Evolutionary conservation across 2,797 vertebrate genomes (phyloP), one percentile per base, ranked within the genome.

Genomic region (Xiphophorus birchmanni): DNA sequence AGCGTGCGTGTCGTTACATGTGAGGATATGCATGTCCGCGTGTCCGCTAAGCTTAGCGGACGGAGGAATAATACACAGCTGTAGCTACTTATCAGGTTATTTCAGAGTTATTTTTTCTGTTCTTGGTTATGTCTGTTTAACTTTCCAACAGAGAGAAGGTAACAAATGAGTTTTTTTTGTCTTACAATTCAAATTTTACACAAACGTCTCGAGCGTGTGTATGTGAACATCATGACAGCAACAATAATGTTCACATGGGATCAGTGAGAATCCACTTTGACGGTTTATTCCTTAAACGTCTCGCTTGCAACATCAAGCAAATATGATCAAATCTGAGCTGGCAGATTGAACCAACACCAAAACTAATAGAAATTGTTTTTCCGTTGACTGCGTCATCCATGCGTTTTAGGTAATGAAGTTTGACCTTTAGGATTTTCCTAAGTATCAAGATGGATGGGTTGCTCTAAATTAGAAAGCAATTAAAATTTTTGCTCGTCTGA

Each of bases 141-240:
- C 85, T 80, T 87, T 87, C 82, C 77, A 23, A 8, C 63, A 75
- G 40, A 81, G 83, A 88, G 79, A 76, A 63, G 78, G 74, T 37
- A 32, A 84, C 77, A 87, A 90, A 88, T 83, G 1, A 7, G 37
- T 73, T 83, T 90, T 81, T 60, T 32, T 32, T 32, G 12, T 84
- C 52, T 75, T 44, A 17, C 52, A 77, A 77, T 69, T 87, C 29
- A 48, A 78, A 84, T 75, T 86, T 87, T 80, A 84, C 18, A 37
- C 80, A 83, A 87, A 85, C 44, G 65, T 88, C 84, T 90, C 56
- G 84, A 83, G 81, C 85, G 75, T 76, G 84, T 52, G 37, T 75
- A 84, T 86, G 82, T 77, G 74, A 85, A 85, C 63, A 83, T 74
- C 78, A 45, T 48, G 82, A 80, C 35, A 56, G 75, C 44, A 52